Evolutionary conservation across 2,888 invertebrate genomes (phyloP).

Genomic region (Tetramorium bicarinatum): DNA sequence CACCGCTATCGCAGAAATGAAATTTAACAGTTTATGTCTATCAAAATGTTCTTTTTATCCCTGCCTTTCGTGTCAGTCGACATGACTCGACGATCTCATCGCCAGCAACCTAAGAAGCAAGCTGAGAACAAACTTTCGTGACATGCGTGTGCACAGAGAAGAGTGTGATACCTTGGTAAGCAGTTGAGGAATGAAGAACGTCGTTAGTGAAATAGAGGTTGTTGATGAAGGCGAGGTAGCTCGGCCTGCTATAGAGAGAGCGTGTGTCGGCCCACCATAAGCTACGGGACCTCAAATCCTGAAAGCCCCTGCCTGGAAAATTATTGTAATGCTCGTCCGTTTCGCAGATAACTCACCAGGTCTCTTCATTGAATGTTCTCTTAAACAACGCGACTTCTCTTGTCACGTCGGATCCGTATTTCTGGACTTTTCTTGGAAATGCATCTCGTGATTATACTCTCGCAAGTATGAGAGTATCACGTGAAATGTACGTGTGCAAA

Average conservation of each 20-base stretch:
- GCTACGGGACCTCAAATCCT: slow-evolving; percentile 83
- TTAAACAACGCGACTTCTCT: slow-evolving; percentile 26
- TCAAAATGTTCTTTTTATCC: slow-evolving; percentile 27
- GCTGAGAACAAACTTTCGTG: slow-evolving; percentile 62
- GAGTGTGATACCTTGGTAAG: slow-evolving; percentile 83
- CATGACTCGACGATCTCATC: slow-evolving; percentile 5
- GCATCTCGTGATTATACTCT: slow-evolving; percentile 35
- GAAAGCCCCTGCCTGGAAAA: slow-evolving; percentile 83
- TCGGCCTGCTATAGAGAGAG: slow-evolving; percentile 81
- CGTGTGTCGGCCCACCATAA: slow-evolving; percentile 83
- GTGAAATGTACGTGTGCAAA: slow-evolving; percentile 10
- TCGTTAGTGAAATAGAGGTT: slow-evolving; percentile 85
- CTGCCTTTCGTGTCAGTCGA: slow-evolving; percentile 1
- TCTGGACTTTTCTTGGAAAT: slow-evolving; percentile 38
- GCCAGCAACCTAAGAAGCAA: slow-evolving; percentile 11
- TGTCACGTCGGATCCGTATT: slow-evolving; percentile 1
- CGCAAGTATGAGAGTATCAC: not conserved
- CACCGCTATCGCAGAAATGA: not conserved
- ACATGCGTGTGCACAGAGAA: slow-evolving; percentile 57
- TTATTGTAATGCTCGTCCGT: slow-evolving; percentile 71
- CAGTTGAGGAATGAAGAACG: slow-evolving; percentile 81
- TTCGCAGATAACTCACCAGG: slow-evolving; percentile 58
- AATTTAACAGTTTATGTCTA: slow-evolving; percentile 41
- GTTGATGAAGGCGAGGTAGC: slow-evolving; percentile 84
- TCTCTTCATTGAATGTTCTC: slow-evolving; percentile 38